Base-by-base conservation (phyloP, 2,888 invertebrate genomes). In the Choreutis nemorana region DNA sequence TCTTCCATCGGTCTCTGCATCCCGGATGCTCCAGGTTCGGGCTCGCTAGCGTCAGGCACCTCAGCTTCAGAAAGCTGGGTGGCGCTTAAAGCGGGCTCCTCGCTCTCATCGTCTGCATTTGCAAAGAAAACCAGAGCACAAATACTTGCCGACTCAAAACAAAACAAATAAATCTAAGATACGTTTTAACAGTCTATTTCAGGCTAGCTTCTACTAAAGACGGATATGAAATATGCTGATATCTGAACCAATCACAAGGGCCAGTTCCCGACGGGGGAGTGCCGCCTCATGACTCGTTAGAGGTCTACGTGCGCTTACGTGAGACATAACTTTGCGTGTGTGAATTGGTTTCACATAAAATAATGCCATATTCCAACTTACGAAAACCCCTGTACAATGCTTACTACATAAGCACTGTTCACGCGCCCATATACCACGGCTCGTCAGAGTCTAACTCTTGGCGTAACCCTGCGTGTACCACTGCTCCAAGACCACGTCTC, bases 191-290 rank as follows among this genome's bases (percentile, higher is more conserved):
- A 24, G 14, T 24, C 13, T 14, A 14, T 13, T 24, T 24, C 9
- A 24, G 14, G 14, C 14, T 24, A 24, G 13, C n/a, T 13, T 24
- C 13, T 14, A 24, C 14, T 13, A 24, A 14, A 12, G 13, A 4
- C 13, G 14, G 14, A 24, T 18, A 24, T 24, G 32, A 32, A 28
- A 32, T 28, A 26, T 29, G 15, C 26, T 26, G 9, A 26, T 26
- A 26, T 26, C 26, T 13, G 26, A 14, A 26, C 26, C 26, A 14
- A 26, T 13, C 10, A 26, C 26, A 14, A 14, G 26, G 26, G 26
- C 14, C 26, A 26, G 10, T n/a, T n/a, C 26, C 26, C 15, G 26
- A 14, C 26, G 26, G 26, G 26, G 26, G n/a, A n/a, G n/a, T n/a
- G n/a, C n/a, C n/a, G n/a, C n/a, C n/a, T n/a, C n/a, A n/a, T n/a